Base-by-base conservation (phyloP, 2,113 vertebrate species). In the Mohoua ochrocephala region DNA sequence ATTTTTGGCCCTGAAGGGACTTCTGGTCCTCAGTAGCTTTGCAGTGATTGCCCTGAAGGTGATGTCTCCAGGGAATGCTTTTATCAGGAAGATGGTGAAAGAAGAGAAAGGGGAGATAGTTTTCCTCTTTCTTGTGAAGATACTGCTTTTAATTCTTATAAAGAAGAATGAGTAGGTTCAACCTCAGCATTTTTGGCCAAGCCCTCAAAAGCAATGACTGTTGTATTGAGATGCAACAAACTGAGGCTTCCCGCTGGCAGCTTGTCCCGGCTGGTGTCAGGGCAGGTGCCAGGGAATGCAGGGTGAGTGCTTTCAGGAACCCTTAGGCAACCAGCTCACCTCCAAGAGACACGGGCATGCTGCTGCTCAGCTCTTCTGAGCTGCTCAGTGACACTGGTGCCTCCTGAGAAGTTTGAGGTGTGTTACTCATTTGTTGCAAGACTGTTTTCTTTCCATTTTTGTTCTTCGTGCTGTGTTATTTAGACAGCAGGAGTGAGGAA, bases 321-420 rank as follows among this genome's bases (percentile, higher is more conserved):
- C 24, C 15, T 63, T 54, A 87, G 73, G 77, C 89, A 89, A 31
- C 71, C 84, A 63, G 22, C 50, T 82, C 68, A 57, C 41, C 44
- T 85, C 41, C 22, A 74, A 56, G 82, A 95, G 87, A 49, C 0
- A 2, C 0, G 2, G 19, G 8, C 22, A 27, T 4, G 6, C 65
- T 84, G 74, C 68, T 68, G 49, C 75, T 80, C 9, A 7, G 39
- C 15, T 68, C 33, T 59, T 50, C 35, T 6, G 18, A 65, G 54
- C 73, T 79, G 21, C 70, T 79, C 1, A 0, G 0, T 3, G 10
- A 47, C 28, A 31, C 81, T 30, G 42, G 52, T 81, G 73, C 6
- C 86, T 97, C 92, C 61, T 87, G 86, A 92, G 90, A 92, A 95
- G 85, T 96, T 96, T 22, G 53, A 97, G 84, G 87, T 79, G 33